phyloP scores from a whole-genome alignment of 2,797 vertebrate species.

The Hafferia zeledoni region DNA sequence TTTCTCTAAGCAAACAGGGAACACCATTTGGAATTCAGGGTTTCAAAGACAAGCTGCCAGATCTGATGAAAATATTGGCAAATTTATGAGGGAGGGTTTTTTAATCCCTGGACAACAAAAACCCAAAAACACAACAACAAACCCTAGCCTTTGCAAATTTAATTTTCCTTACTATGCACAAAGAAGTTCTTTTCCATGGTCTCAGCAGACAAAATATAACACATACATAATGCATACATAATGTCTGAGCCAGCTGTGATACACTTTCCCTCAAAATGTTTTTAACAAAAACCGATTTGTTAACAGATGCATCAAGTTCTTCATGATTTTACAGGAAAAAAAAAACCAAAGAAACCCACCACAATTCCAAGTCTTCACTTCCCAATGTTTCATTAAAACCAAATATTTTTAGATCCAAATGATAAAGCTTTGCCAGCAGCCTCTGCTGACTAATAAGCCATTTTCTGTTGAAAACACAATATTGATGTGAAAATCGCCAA shows the following conservation, averaged over 20 bases:
- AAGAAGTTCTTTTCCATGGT: background rate
- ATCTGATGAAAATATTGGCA: slow-evolving; percentile 43
- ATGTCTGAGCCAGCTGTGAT: slow-evolving; percentile 33
- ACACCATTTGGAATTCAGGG: background rate
- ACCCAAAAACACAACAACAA: background rate
- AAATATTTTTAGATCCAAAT: slow-evolving; percentile 45
- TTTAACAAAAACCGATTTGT: slow-evolving; percentile 11
- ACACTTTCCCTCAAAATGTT: slow-evolving; percentile 30
- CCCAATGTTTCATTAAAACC: slow-evolving; percentile 45
- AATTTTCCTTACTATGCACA: background rate
- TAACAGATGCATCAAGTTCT: slow-evolving; percentile 50
- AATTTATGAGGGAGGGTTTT: background rate
- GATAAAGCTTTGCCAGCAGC: slow-evolving; percentile 48
- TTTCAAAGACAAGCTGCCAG: slow-evolving; percentile 19
- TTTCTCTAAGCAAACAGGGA: slow-evolving; percentile 28
- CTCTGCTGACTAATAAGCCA: slow-evolving; percentile 35
- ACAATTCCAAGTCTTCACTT: slow-evolving; percentile 15
- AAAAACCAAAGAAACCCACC: background rate
- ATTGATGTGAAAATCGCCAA: slow-evolving; percentile 47
- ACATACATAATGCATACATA: slow-evolving; percentile 13
- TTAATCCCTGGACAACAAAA: slow-evolving; percentile 7
- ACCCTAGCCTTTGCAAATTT: background rate
- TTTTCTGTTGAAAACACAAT: slow-evolving; percentile 52
- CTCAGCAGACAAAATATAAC: slow-evolving; percentile 26
- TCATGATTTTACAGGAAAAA: background rate